These are phyloP conservation scores for Parthenolecanium corni DNA, from an alignment of 2,888 invertebrate species.

Conservation along the genomic window DNA sequence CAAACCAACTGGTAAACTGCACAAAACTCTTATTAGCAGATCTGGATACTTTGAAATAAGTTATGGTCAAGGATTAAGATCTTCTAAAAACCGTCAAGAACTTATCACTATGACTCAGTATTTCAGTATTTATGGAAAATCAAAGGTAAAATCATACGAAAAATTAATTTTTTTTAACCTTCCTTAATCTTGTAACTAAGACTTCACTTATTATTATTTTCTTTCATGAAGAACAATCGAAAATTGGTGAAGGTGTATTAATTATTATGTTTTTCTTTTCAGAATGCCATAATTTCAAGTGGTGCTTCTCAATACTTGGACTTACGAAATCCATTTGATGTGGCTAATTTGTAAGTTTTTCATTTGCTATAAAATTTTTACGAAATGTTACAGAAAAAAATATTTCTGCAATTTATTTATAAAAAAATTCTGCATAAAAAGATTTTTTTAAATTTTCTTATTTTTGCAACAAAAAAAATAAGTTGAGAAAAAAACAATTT, in stretches of 20 bases:
- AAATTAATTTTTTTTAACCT: not conserved
- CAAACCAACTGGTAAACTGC: conserved; percentile 19
- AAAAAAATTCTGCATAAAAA: too few species aligned
- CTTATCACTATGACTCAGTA: conserved; percentile 25
- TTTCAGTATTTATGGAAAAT: conserved; percentile 24
- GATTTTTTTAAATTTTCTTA: too few species aligned
- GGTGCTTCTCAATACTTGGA: conserved; percentile 20
- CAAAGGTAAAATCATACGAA: conserved; percentile 20
- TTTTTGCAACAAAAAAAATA: too few species aligned
- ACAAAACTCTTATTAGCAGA: conserved; percentile 15
- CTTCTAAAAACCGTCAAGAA: conserved; percentile 23
- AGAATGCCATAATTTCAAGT: conserved; percentile 25
- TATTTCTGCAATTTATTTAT: not conserved
- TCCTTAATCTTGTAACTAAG: too few species aligned
- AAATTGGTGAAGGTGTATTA: not conserved
- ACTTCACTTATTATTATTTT: too few species aligned
- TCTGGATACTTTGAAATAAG: conserved; percentile 23
- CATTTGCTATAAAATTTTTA: not conserved
- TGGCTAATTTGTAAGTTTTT: conserved; percentile 20
- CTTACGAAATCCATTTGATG: conserved; percentile 22
- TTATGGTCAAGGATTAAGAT: conserved; percentile 21
- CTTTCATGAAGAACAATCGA: too few species aligned
- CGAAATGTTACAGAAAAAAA: too few species aligned
- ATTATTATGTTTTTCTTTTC: not conserved
- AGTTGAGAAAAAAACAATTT: too few species aligned